Percentiles rank a stretch among this genome's conserved stretches.
phyloP scores from a whole-genome alignment of 92 coral and sea anemone species.

The Umimayanthus chanpuru region DNA sequence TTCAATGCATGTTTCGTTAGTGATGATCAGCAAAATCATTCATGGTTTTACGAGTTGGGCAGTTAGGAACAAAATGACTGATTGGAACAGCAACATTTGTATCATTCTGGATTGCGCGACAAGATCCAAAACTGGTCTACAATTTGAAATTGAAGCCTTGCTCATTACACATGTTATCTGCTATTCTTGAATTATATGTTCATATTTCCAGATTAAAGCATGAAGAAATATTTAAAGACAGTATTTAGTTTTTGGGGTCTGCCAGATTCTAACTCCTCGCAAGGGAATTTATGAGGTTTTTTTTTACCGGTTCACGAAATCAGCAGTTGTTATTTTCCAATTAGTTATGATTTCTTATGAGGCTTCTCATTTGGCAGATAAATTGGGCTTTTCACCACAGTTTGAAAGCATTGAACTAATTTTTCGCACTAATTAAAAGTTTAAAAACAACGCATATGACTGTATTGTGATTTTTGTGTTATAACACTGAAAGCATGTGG shows the following conservation, averaged over 20 bases:
- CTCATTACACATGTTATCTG: not conserved
- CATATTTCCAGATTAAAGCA: not conserved
- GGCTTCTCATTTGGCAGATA: not conserved
- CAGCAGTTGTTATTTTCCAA: not conserved
- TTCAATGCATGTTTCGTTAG: not conserved
- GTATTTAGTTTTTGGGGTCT: not conserved
- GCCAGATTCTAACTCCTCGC: not conserved
- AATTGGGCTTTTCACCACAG: not conserved
- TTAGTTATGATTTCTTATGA: not conserved
- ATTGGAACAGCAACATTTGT: not conserved
- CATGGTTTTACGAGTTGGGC: not conserved
- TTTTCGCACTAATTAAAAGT: not conserved
- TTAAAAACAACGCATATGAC: constrained; percentile 2
- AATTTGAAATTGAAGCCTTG: not conserved
- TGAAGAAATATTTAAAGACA: not conserved
- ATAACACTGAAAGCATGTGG: constrained; percentile 27
- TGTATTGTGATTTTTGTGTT: not conserved
- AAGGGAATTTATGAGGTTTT: not conserved
- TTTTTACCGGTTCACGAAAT: not conserved
- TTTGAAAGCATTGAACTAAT: not conserved
- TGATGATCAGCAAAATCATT: not conserved
- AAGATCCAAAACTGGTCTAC: not conserved
- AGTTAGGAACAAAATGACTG: not conserved
- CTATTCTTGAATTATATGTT: not conserved
- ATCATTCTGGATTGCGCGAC: not conserved